A percentile compares a stretch with the other conserved stretches of the same genome.
Conservation (phyloP, 2,888 invertebrate genomes). For the Parnassius smintheus region DNA sequence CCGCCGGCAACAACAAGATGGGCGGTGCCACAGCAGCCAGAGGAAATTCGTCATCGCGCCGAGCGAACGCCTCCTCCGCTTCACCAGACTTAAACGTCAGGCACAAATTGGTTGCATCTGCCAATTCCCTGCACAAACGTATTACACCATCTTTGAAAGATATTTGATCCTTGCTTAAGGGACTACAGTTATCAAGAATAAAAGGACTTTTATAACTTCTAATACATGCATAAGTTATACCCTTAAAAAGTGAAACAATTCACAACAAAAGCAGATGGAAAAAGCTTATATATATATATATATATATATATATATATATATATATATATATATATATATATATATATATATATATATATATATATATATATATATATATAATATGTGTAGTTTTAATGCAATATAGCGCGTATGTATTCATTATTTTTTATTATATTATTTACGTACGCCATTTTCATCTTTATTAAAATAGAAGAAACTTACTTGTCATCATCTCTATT, state of each 20-base stretch:
- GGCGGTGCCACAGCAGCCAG: conserved; percentile 62
- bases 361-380: too few relatives aligned
- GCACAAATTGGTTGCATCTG: conserved; percentile 65
- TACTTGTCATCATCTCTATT: conserved; percentile 92
- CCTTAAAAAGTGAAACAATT: background rate
- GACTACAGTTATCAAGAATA: too few relatives aligned
- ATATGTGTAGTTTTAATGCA: too few relatives aligned
- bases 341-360: background rate
- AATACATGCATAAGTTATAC: too few relatives aligned
- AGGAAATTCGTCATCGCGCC: conserved; percentile 61
- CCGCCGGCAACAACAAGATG: conserved; percentile 68
- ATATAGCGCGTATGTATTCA: background rate
- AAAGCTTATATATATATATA: conserved; percentile 29
- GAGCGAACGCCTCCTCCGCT: conserved; percentile 57
- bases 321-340: too few relatives aligned
- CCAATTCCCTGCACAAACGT: conserved; percentile 58
- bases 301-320: too few relatives aligned
- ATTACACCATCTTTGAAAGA: background rate
- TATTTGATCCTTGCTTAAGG: background rate
- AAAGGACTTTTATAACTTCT: too few relatives aligned
- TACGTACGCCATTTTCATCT: conserved; percentile 32
- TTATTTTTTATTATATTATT: too few relatives aligned
- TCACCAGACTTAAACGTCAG: conserved; percentile 62
- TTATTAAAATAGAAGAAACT: conserved; percentile 43
- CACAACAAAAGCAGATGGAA: conserved; percentile 36